These are phyloP conservation scores for Stegana nigrithorax DNA, from an alignment of 2,888 invertebrate species.

Conservation along the genomic window DNA sequence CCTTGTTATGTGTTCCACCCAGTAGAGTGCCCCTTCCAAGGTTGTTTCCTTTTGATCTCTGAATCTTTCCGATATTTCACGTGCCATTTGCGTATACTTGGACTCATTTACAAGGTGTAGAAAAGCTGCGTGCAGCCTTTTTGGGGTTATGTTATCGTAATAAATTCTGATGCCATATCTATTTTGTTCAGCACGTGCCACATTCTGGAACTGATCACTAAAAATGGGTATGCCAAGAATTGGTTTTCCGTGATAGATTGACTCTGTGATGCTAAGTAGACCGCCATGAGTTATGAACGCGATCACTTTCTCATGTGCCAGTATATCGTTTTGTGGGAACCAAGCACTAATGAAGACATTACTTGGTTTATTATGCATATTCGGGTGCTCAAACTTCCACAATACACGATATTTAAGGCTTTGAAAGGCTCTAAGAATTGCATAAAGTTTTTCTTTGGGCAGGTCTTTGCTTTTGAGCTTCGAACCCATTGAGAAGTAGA, in stretches of 20 bases:
- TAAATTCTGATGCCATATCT: slow-evolving; percentile 68
- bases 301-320: slow-evolving; percentile 69
- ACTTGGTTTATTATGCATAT: slow-evolving; percentile 54
- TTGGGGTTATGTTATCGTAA: slow-evolving; percentile 58
- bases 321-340: slow-evolving; percentile 69
- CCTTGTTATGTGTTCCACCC: slow-evolving; percentile 59
- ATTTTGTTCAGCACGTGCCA: slow-evolving; percentile 65
- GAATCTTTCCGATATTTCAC: slow-evolving; percentile 53
- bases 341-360: slow-evolving; percentile 67
- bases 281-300: slow-evolving; percentile 70
- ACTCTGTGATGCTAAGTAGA: slow-evolving; percentile 69
- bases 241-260: slow-evolving; percentile 69
- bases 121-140: slow-evolving; percentile 53
- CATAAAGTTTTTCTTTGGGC: slow-evolving; percentile 49
- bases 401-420: slow-evolving; percentile 66
- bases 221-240: slow-evolving; percentile 71
- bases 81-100: slow-evolving; percentile 40
- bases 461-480: slow-evolving; percentile 58
- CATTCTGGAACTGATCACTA: slow-evolving; percentile 71
- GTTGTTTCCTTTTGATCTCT: slow-evolving; percentile 62
- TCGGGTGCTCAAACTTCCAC: slow-evolving; percentile 68
- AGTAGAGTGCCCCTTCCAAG: slow-evolving; percentile 52
- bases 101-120: slow-evolving; percentile 41
- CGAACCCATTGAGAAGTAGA: slow-evolving; percentile 70
- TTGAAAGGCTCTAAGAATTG: slow-evolving; percentile 50